Evolutionary conservation across 2,888 invertebrate genomes (phyloP).

Genomic region (Ennomos fuscantarius): DNA sequence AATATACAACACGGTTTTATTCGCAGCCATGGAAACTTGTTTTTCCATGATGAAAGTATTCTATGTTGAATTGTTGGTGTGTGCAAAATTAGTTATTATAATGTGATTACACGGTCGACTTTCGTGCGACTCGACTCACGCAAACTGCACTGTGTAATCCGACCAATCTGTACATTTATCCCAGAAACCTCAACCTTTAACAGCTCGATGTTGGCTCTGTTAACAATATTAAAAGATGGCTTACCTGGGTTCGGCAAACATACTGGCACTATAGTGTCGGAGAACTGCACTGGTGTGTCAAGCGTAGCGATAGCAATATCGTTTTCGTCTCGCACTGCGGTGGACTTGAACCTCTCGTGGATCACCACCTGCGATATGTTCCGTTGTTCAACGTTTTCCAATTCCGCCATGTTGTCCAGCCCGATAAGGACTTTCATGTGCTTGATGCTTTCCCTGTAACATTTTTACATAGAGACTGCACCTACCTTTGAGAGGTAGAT

Average conservation of each 20-base stretch:
- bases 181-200: no score
- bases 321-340: slow-evolving; percentile 81
- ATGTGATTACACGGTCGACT: no score
- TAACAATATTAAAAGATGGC: slow-evolving; percentile 19
- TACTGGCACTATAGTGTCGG: slow-evolving; percentile 73
- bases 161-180: no score
- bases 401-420: slow-evolving; percentile 70
- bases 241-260: slow-evolving; percentile 82
- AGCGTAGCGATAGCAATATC: slow-evolving; percentile 85
- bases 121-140: no score
- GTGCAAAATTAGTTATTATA: no score
- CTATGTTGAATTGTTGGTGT: no score
- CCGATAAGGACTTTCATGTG: slow-evolving; percentile 74
- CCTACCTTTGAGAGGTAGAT: no score
- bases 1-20: no score
- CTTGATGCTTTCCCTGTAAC: slow-evolving; percentile 68
- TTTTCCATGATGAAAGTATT: no score
- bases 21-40: no score
- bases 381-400: slow-evolving; percentile 62
- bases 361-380: slow-evolving; percentile 68
- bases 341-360: slow-evolving; percentile 79
- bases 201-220: no score
- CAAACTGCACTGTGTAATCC: no score
- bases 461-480: background rate
- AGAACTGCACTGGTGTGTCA: slow-evolving; percentile 68